Conservation (phyloP, 2,888 invertebrate genomes). For the Agapostemon virescens region DNA sequence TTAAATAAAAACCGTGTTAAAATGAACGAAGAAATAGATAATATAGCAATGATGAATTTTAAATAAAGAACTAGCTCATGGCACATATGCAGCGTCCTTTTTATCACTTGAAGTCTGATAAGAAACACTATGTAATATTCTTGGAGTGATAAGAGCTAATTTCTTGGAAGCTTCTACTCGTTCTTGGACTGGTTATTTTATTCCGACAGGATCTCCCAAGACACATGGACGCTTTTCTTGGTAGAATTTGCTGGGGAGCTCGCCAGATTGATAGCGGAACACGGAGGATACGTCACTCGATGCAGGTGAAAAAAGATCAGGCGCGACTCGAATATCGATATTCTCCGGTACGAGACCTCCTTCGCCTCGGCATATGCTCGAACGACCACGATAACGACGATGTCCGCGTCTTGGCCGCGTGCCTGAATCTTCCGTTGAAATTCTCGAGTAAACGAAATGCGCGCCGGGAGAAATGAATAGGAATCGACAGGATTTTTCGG, state of each 20-base stretch:
- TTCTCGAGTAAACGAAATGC: slow-evolving; percentile 49
- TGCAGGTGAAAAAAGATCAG: background rate
- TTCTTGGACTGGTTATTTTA: background rate
- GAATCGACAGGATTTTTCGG: slow-evolving; percentile 31
- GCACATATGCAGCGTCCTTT: too few relatives aligned
- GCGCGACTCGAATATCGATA: slow-evolving; percentile 52
- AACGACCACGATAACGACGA: slow-evolving; percentile 52
- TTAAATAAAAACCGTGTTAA: too few relatives aligned
- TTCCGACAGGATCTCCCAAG: background rate
- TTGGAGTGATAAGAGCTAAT: background rate
- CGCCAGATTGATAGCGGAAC: slow-evolving; percentile 42
- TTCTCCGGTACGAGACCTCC: slow-evolving; percentile 39
- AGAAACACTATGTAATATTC: too few relatives aligned
- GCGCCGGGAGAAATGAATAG: slow-evolving; percentile 34
- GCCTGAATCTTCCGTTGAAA: slow-evolving; percentile 41
- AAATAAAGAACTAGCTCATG: too few relatives aligned
- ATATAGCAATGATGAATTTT: too few relatives aligned
- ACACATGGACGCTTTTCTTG: background rate
- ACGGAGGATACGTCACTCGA: slow-evolving; percentile 43
- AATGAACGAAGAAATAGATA: too few relatives aligned
- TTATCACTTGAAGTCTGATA: too few relatives aligned
- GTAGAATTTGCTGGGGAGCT: slow-evolving; percentile 21
- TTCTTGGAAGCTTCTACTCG: background rate
- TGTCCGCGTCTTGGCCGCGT: slow-evolving; percentile 46
- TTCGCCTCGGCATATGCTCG: slow-evolving; percentile 45